Base-by-base conservation (phyloP, 2,888 invertebrate genomes). In the Eledone cirrhosa region DNA sequence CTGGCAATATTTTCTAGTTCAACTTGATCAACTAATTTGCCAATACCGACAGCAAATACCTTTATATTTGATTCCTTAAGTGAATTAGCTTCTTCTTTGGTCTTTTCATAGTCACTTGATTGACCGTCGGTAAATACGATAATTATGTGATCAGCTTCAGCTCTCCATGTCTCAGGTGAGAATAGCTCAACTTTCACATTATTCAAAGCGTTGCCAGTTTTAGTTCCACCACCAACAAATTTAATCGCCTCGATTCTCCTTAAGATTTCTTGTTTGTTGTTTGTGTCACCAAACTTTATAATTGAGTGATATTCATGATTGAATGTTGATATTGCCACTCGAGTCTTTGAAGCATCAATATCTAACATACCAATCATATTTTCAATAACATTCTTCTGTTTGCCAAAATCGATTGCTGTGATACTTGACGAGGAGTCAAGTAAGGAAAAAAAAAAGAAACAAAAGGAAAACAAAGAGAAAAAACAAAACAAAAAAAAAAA, bases 1-100 rank as follows among this genome's bases (percentile, higher is more conserved):
- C 82, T 84, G 24, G 85, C 85, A 31, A 87, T 87, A 8, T 81
- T 82, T 53, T 80, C 81, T 16, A 87, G 78, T 80, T 87, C 87
- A 4, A 78, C 59, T 41, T 29, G 75, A 65, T 83, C 79, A 0
- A 81, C 82, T n/a, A 77, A 78, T 1, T 5, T n/a, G 8, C 85
- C 85, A 27, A 85, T 82, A 24, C 84, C 83, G n/a, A 85, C 79
- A 24, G 83, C 82, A 76, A 85, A 83, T 14, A 85, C 81, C 14
- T 41, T 41, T 41, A 41, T 41, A 41, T 41, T 41, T 41, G 11
- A 41, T 41, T 41, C 11, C 41, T 41, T 83, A 0, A 83, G 72
- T 74, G 79, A 78, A 29, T n/a, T 41, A 2, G 85, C 85, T 13
- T 82, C 82, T 19, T 69, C 75, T 31, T 77, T 78, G 5, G 85